Conservation (phyloP, 2,797 vertebrate species). For the Argentina silus region DNA sequence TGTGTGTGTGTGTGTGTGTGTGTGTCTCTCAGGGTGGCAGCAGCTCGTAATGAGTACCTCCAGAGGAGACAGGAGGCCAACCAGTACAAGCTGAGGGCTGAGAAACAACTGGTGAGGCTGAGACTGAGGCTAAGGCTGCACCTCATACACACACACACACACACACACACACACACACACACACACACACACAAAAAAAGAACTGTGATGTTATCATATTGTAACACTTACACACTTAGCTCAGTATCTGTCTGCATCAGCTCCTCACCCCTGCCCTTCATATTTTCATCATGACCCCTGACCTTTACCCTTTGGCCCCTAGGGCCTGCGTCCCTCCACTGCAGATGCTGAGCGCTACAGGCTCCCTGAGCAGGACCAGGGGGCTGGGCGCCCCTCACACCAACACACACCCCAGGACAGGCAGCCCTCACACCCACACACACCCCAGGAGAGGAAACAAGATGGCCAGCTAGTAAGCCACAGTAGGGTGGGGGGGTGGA, state of each 20-base stretch:
- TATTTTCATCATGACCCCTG: neutral
- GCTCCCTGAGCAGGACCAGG: slow-evolving; percentile 41
- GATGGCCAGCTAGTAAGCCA: slow-evolving; percentile 64
- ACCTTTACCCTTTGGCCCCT: neutral
- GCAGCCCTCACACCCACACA: slow-evolving; percentile 59
- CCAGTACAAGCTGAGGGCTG: slow-evolving; percentile 89
- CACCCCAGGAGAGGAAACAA: slow-evolving; percentile 55
- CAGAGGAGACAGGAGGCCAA: slow-evolving; percentile 87
- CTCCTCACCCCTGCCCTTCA: neutral
- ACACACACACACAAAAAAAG: neutral
- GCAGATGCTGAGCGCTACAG: slow-evolving; percentile 67
- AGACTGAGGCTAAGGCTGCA: neutral
- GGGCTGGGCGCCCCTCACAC: slow-evolving; percentile 46
- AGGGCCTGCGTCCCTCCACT: slow-evolving; percentile 89
- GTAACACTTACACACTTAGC: neutral
- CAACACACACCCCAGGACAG: slow-evolving; percentile 43
- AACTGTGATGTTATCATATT: neutral
- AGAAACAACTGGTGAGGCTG: slow-evolving; percentile 89
- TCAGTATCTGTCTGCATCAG: neutral
- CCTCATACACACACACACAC: neutral
- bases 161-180: no score
- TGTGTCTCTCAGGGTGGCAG: slow-evolving; percentile 75
- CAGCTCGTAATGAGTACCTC: slow-evolving; percentile 82
- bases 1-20: slow-evolving; percentile 6
- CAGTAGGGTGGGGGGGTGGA: neutral